Evolutionary conservation across 2,113 vertebrate species (phyloP), one percentile per base, ranked within the genome.

Genomic region (Holacanthus passer): DNA sequence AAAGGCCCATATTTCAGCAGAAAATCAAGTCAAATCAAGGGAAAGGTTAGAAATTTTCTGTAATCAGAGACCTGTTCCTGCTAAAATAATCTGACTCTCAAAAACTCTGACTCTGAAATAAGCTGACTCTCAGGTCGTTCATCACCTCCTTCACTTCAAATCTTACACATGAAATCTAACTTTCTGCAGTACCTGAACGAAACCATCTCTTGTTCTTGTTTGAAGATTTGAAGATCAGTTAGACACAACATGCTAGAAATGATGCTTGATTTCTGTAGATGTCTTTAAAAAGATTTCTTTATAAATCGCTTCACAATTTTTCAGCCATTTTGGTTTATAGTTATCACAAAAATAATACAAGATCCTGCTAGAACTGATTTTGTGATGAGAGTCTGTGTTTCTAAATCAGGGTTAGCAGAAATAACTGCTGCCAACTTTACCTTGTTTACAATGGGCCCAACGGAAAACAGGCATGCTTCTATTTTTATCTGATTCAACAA

Each of bases 401-500:
- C 11, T 62, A 11, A 14, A 41, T 11, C 56, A 37, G 19, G 58
- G 9, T 12, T 20, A 24, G 62, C 60, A 60, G 35, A 45, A 59
- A 53, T 29, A 53, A 62, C 47, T 13, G 27, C 66, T 75, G 73
- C 81, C 63, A 70, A 47, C 72, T 77, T 60, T 7, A 77, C 67
- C 19, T 52, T 16, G 39, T 75, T 75, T 31, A 31, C 77, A 78
- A 10, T 2, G 31, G 39, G 41, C n/a, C 41, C 10, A 8, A 43
- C 11, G 3, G 41, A 74, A 53, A 59, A 72, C n/a, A 79, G 48
- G 12, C 45, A 27, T 10, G 56, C 35, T 13, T 47, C 66, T 82
- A 68, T 73, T 72, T 76, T 69, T 58, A 69, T 58, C 76, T 55
- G 71, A 79, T 50, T 76, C 55, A 73, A 37, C n/a, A 5, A 62